These are phyloP conservation scores for Chloroceryle aenea DNA, from an alignment of 2,113 vertebrate genomes.

Conservation along the genomic window DNA sequence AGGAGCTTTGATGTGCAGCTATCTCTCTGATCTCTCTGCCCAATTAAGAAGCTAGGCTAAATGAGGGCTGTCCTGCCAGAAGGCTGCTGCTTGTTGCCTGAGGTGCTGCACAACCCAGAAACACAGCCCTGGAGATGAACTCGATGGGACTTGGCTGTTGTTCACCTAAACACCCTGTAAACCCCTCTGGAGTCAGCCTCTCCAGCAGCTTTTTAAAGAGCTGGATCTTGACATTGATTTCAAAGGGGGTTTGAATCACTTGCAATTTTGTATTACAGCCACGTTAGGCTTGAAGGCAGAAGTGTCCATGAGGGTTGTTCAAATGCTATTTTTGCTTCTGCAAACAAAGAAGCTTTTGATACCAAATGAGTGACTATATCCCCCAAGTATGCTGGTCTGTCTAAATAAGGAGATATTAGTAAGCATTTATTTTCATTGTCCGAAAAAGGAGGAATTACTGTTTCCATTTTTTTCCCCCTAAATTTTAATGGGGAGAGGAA, in stretches of 20 bases:
- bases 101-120: accelerated
- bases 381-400: slow-evolving; percentile 13
- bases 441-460: slow-evolving; percentile 37
- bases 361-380: slow-evolving; percentile 16
- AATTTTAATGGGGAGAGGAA: not conserved
- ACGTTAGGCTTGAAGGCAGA: not conserved
- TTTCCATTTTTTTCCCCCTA: not conserved
- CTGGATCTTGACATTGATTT: not conserved
- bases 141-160: accelerated
- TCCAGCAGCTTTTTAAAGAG: not conserved
- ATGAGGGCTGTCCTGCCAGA: accelerated
- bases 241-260: not conserved
- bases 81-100: not conserved
- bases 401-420: slow-evolving; percentile 62
- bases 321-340: slow-evolving; percentile 56
- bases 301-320: not conserved
- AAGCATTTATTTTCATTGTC: slow-evolving; percentile 49
- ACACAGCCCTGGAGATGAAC: accelerated
- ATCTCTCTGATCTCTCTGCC: not conserved
- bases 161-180: not conserved
- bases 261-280: not conserved
- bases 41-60: not conserved
- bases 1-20: not conserved
- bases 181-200: not conserved
- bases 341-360: slow-evolving; percentile 44